Evolutionary conservation across 2,888 invertebrate species (phyloP).

Genomic region (Rutpela maculata): DNA sequence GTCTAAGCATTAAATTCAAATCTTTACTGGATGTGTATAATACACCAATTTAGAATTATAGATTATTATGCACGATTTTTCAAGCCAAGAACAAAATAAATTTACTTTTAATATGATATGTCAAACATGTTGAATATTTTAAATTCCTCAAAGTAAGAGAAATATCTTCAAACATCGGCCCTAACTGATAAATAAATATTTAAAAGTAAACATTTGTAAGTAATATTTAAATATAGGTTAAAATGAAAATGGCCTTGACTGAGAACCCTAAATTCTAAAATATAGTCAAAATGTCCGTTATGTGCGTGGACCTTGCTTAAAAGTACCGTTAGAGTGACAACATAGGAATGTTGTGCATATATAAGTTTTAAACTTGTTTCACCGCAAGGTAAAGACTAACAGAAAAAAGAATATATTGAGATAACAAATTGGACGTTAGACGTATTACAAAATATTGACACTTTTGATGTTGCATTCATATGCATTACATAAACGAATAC

Average conservation of each 20-base stretch:
- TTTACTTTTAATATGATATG: no score
- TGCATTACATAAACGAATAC: background rate
- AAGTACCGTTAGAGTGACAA: slow-evolving; percentile 54
- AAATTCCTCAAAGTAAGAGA: no score
- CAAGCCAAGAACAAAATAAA: no score
- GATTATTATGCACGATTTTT: no score
- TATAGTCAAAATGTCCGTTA: slow-evolving; percentile 48
- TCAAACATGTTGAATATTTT: no score
- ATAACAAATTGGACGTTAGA: slow-evolving; percentile 14
- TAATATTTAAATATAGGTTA: slow-evolving; percentile 26
- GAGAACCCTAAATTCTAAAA: slow-evolving; percentile 46
- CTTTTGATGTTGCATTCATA: background rate
- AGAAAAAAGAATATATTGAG: slow-evolving; percentile 14
- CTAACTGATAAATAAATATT: background rate
- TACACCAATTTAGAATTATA: no score
- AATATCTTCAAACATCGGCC: background rate
- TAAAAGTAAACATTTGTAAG: background rate
- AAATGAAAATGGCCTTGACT: slow-evolving; percentile 46
- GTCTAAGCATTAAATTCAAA: no score
- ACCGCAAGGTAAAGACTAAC: slow-evolving; percentile 28
- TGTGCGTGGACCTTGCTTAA: slow-evolving; percentile 53
- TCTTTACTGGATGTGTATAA: no score
- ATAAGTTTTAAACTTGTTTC: slow-evolving; percentile 44
- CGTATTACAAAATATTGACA: background rate
- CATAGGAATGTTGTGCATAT: slow-evolving; percentile 46